Conservation (phyloP, 2,888 invertebrate species). For the Glyphotaelius pellucidus region DNA sequence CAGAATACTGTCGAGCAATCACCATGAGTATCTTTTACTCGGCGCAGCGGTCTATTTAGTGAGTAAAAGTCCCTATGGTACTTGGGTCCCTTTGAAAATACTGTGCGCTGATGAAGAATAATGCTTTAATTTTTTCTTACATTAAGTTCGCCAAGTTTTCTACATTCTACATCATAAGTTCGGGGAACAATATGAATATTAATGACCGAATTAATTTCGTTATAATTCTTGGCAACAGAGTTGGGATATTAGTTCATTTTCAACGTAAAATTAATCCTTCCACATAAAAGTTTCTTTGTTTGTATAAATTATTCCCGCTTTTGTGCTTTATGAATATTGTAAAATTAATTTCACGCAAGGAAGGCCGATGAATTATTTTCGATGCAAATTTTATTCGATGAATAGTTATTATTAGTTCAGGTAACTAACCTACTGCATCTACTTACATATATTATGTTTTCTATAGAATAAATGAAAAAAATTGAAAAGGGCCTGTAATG, state of each 20-base stretch:
- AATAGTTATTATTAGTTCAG: not conserved
- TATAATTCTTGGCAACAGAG: not conserved
- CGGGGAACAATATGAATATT: not conserved
- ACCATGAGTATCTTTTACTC: not conserved
- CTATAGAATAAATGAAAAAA: no score
- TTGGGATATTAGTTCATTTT: not conserved
- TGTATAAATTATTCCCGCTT: not conserved
- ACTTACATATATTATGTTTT: no score
- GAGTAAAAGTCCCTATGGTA: not conserved
- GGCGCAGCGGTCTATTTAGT: conserved; percentile 18
- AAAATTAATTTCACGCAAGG: not conserved
- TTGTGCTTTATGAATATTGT: not conserved
- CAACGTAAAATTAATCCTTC: not conserved
- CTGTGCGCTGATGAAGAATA: conserved; percentile 23
- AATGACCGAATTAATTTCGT: not conserved
- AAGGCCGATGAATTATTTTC: not conserved
- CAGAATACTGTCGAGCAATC: conserved; percentile 56
- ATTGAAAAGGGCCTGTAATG: no score
- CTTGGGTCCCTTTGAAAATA: not conserved
- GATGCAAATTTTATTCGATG: not conserved
- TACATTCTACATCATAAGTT: not conserved
- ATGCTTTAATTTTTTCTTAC: not conserved
- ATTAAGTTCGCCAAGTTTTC: not conserved
- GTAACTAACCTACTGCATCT: not conserved
- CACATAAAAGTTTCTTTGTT: not conserved